Conservation (phyloP, 2,888 invertebrate species). For the Herminia tarsipennalis region DNA sequence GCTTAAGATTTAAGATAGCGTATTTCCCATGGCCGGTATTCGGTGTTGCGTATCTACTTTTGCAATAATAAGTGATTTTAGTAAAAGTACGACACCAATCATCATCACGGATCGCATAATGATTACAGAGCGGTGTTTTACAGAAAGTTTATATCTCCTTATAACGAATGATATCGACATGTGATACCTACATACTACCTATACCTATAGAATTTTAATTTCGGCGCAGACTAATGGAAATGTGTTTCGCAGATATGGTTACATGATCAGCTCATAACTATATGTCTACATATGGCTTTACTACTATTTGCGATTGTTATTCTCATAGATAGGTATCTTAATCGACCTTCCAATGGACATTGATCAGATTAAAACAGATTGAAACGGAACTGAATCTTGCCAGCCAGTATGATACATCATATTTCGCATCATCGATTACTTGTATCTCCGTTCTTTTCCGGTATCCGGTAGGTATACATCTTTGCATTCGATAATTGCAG, state of each 20-base stretch:
- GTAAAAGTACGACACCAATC: conserved; percentile 39
- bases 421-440: no score
- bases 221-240: conserved; percentile 27
- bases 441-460: no score
- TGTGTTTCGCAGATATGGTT: conserved; percentile 22
- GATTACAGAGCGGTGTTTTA: conserved; percentile 40
- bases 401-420: no score
- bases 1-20: conserved; percentile 29
- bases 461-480: no score
- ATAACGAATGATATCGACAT: conserved; percentile 31
- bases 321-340: no score
- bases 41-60: conserved; percentile 9
- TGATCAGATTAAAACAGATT: no score
- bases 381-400: no score
- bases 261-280: neutral
- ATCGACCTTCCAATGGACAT: no score
- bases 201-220: no score
- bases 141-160: conserved; percentile 37
- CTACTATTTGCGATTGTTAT: no score
- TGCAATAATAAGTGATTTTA: conserved; percentile 37
- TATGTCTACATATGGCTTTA: neutral
- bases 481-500: no score
- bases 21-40: conserved; percentile 21
- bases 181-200: conserved; percentile 28
- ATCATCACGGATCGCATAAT: conserved; percentile 36